Conservation (phyloP, 2,113 vertebrate species). For the Halichoeres trimaculatus region DNA sequence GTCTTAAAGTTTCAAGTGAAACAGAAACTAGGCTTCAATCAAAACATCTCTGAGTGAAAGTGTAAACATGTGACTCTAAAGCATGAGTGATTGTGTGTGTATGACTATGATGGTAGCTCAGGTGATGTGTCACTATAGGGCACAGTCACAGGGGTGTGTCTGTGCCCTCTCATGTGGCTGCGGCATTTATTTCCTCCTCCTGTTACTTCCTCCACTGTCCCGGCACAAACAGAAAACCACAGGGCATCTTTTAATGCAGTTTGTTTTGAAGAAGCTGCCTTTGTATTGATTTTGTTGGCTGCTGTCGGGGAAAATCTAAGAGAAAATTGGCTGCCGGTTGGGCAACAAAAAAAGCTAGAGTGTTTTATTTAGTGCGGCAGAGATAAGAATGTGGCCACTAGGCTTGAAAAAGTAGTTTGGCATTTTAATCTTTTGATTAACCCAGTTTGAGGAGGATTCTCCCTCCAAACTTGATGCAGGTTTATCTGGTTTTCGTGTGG, state of each 20-base stretch:
- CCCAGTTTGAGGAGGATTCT: not conserved
- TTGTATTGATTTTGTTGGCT: conserved; percentile 32
- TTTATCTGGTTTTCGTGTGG: conserved; percentile 12
- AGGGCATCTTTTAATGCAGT: not conserved
- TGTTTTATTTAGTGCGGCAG: conserved; percentile 13
- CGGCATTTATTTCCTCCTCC: conserved; percentile 24
- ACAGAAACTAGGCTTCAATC: conserved; percentile 4
- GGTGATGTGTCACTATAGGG: conserved; percentile 22
- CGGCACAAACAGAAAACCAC: not conserved
- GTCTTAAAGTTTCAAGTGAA: conserved; percentile 40
- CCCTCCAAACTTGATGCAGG: not conserved
- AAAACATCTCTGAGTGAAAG: conserved; percentile 21
- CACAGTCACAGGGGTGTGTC: conserved; percentile 41
- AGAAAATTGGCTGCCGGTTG: not conserved
- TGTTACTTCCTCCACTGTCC: conserved; percentile 12
- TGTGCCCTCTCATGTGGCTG: not conserved
- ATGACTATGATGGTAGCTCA: not conserved
- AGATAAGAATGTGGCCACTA: not conserved
- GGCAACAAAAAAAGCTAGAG: not conserved
- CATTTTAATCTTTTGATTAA: conserved; percentile 10
- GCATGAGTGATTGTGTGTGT: conserved; percentile 4
- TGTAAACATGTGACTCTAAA: not conserved
- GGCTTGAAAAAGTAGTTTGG: not conserved
- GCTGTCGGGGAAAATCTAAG: not conserved
- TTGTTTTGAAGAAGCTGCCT: conserved; percentile 5